Evolutionary conservation across 2,797 vertebrate genomes (phyloP), one percentile per base, ranked within the genome.

Genomic region (Lophius americanus): DNA sequence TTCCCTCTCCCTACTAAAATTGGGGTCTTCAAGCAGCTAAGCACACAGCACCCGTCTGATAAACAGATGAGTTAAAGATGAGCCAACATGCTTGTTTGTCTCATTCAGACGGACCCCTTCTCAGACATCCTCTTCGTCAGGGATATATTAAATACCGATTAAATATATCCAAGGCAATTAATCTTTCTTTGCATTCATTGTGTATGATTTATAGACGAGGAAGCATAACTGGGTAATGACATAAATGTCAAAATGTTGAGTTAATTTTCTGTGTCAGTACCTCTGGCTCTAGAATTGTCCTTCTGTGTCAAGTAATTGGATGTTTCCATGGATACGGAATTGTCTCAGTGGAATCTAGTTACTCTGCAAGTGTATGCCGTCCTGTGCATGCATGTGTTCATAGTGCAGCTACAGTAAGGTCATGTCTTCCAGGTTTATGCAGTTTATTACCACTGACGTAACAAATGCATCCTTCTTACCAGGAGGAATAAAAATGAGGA

Each of bases 261-360:
- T 81, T 76, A 59, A 64, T 60, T 23, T 23, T 71, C 38, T 57
- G 38, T 69, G 65, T 64, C 70, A 57, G 38, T 65, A 70, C 58
- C 60, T 72, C 75, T 73, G 62, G 64, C 66, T 77, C 64, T 56
- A 51, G 52, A 70, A 73, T 79, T 76, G 66, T 71, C 83, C 75
- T 75, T 84, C 62, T 66, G 68, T 87, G 79, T 83, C 86, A 90
- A 78, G 83, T 89, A 88, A 91, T 88, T 89, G 78, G 77, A 86
- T 33, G 89, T 93, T 92, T 88, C 90, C 89, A 90, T 89, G 89
- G 89, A 85, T 89, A 91, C 89, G 4, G 44, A 51, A 54, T 69
- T 75, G 64, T 82, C 82, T 85, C 79, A 81, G 56, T 82, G 70
- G 79, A 79, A 77, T 82, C 71, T 61, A 59, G 50, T 76, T 81